Conservation (phyloP, 92 coral and sea anemone species). For the Palythoa heliodiscus region DNA sequence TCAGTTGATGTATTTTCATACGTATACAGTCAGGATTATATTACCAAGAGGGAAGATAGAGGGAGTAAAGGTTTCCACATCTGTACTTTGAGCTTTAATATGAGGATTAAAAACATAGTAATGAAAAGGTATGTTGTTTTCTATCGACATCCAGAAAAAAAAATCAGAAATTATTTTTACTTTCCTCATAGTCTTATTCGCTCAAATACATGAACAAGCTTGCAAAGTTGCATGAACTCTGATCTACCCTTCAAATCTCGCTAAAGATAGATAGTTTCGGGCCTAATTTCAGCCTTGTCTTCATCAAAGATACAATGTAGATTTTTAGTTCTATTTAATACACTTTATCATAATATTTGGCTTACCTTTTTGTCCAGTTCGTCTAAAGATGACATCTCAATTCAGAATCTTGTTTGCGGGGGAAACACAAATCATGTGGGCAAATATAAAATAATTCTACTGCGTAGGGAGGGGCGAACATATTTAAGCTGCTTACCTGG, state of each 20-base stretch:
- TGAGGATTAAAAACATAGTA: not conserved
- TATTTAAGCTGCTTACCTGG: not conserved
- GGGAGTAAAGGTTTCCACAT: no score
- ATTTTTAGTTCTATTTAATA: not conserved
- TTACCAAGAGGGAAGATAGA: no score
- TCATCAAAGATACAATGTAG: not conserved
- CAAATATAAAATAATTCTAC: not conserved
- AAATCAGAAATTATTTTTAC: not conserved
- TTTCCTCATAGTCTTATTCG: not conserved
- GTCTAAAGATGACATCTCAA: not conserved
- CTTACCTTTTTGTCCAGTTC: not conserved
- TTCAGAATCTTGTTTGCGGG: not conserved
- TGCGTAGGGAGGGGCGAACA: not conserved
- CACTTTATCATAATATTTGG: not conserved
- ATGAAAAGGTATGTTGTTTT: not conserved
- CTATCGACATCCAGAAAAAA: not conserved
- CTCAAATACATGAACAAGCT: not conserved
- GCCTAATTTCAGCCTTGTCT: not conserved
- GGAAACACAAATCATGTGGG: not conserved
- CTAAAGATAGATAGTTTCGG: not conserved
- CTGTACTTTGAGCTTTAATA: not conserved
- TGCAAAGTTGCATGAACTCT: conserved; percentile 1
- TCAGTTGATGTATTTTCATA: no score
- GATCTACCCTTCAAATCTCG: not conserved
- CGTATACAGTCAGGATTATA: no score